Conservation (phyloP, 2,113 vertebrate species). For the rat (Rattus norvegicus) region GRCr8 NC_086022.1:131448501-131449000, state of each 20-base stretch:
- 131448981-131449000: neutral
- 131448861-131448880: neutral
- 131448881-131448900: neutral
- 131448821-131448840: neutral
- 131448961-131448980: neutral
- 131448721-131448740: constrained; percentile 37
- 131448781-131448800: neutral
- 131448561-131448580: neutral
- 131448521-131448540: neutral
- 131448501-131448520: neutral
- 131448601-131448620: neutral
- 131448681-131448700: neutral
- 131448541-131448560: neutral
- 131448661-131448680: neutral
- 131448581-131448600: neutral
- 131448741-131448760: neutral
- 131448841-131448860: neutral
- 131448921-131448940: neutral
- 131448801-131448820: neutral
- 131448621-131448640: neutral
- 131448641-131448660: constrained; percentile 55
- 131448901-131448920: neutral
- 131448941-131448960: neutral
- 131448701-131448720: constrained; percentile 29
- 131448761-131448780: neutral